Base-by-base conservation (phyloP, 2,888 invertebrate species). In the Conistra vaccinii region DNA sequence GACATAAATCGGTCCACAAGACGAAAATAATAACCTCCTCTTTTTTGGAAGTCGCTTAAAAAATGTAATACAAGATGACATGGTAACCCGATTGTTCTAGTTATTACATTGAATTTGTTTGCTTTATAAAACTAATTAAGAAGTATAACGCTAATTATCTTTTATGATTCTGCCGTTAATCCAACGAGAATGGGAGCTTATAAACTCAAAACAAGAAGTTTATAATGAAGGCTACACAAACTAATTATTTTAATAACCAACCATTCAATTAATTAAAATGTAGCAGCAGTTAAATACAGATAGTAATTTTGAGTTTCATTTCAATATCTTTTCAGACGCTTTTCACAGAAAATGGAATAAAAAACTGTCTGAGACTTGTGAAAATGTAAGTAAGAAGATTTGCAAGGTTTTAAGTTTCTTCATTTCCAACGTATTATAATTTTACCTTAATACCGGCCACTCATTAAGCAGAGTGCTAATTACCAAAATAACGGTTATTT, bases 131-230 rank as follows among this genome's bases (percentile, higher is more conserved):
- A 61, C 39, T 78, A 73, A 81, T 72, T 69, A 86, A 68, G 63
- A 55, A 35, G 23, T 53, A 45, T 39, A 67, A 51, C 58, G 53
- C 57, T 69, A 75, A 86, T 87, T 73, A 81, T 42, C 2, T 81
- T 78, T 81, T 81, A 85, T 72, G 68, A 69, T 76, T 63, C 29
- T 32, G 45, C 66, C 60, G 65, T 70, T 76, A 75, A 76, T 74
- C 66, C 35, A 48, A 55, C 62, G 66, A 81, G 53, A 80, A 69
- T 76, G 32, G 57, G 39, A 76, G n/a, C 29, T 72, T 60, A 68
- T 60, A 45, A 79, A 73, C 58, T 69, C 14, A 35, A 61, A 71
- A 75, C 61, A 73, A 66, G 29, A 74, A 70, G 12, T 67, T 76
- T n/a, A 32, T 74, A 73, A 75, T 76, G n/a, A 72, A 62, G 12